Conservation (phyloP, 2,113 vertebrate species). For the Sclerurus mexicanus region DNA sequence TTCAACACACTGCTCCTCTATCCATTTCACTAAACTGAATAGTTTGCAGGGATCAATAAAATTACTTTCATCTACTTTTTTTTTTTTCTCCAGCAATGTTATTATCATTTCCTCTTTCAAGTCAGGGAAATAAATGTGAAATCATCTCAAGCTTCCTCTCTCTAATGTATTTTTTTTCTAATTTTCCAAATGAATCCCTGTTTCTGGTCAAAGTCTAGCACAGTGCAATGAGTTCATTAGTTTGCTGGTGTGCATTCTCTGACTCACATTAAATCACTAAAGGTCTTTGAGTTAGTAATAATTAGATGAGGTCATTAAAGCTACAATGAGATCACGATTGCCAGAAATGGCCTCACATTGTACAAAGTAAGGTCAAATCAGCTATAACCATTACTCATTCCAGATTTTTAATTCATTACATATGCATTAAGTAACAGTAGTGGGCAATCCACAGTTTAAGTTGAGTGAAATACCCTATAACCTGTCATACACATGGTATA, state of each 20-base stretch:
- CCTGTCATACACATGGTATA: fast-evolving
- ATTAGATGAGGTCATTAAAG: slow-evolving; percentile 79
- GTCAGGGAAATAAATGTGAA: slow-evolving; percentile 59
- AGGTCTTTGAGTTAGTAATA: slow-evolving; percentile 70
- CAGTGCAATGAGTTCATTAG: slow-evolving; percentile 70
- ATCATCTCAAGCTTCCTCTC: slow-evolving; percentile 58
- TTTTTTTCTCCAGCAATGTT: background rate
- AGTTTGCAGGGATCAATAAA: slow-evolving; percentile 37
- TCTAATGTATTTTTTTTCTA: slow-evolving; percentile 53
- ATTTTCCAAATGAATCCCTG: slow-evolving; percentile 72
- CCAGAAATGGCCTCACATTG: slow-evolving; percentile 62
- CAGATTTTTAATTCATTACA: slow-evolving; percentile 33
- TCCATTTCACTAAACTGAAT: background rate
- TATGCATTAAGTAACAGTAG: slow-evolving; percentile 57
- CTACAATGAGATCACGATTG: slow-evolving; percentile 73
- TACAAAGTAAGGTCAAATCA: slow-evolving; percentile 72
- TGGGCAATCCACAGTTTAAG: background rate
- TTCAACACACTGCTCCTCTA: background rate
- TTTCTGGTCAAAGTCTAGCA: slow-evolving; percentile 65
- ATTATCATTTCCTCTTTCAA: slow-evolving; percentile 61
- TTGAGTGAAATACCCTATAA: background rate
- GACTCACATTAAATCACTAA: slow-evolving; percentile 63
- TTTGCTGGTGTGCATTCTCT: slow-evolving; percentile 54
- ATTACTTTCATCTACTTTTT: background rate
- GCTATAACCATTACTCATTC: slow-evolving; percentile 67